phyloP scores from a whole-genome alignment of 2,113 vertebrate genomes.

The Psammodynastes pulverulentus region DNA sequence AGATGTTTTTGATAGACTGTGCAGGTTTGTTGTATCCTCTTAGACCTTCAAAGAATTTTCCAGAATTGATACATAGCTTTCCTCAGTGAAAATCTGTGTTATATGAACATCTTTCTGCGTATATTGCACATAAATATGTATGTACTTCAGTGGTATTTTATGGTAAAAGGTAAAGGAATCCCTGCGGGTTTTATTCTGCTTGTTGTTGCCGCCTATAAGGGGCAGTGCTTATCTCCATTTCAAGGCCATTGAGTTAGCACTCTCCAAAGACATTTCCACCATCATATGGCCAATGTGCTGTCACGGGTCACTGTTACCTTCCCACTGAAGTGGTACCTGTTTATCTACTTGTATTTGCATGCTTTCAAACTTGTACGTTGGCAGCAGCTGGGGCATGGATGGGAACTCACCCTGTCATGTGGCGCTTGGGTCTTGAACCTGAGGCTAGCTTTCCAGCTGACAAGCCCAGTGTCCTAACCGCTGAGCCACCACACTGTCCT shows the following conservation, averaged over 20 bases:
- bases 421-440: not conserved
- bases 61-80: constrained; percentile 48
- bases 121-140: constrained; percentile 59
- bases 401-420: not conserved
- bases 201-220: not conserved
- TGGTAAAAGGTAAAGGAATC: not conserved
- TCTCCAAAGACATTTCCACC: not conserved
- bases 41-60: constrained; percentile 45
- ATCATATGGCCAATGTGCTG: not conserved
- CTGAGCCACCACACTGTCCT: not conserved
- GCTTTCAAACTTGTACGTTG: not conserved
- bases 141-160: constrained; percentile 40
- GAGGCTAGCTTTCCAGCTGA: not conserved
- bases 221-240: not conserved
- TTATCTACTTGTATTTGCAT: not conserved
- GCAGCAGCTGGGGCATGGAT: not conserved
- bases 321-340: not conserved
- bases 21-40: constrained; percentile 51
- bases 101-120: constrained; percentile 59
- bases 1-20: not conserved
- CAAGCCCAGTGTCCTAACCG: not conserved
- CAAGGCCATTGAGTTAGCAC: not conserved
- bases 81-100: constrained; percentile 67
- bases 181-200: not conserved
- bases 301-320: not conserved